These are phyloP conservation scores for Sylvietta virens DNA, from an alignment of 2,113 vertebrate genomes.

Conservation along the genomic window DNA sequence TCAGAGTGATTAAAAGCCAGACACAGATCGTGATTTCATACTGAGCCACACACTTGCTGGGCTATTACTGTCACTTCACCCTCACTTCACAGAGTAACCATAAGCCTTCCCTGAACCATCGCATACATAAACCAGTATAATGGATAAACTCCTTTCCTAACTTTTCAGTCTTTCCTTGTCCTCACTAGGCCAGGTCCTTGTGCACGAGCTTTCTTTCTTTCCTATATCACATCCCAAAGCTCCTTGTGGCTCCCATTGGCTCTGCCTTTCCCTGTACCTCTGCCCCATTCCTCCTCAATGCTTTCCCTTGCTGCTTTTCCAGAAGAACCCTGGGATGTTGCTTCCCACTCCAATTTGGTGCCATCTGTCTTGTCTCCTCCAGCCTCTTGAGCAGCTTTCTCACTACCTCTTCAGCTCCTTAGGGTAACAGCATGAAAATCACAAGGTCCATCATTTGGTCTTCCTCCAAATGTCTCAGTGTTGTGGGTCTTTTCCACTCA, in stretches of 20 bases:
- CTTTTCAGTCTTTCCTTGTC: neutral
- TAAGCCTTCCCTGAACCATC: neutral
- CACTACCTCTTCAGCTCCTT: neutral
- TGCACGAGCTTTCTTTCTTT: neutral
- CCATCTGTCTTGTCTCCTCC: neutral
- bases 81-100: neutral
- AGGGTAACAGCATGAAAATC: neutral
- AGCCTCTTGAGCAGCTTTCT: neutral
- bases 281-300: neutral
- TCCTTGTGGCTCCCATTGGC: neutral
- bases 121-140: neutral
- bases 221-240: neutral
- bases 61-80: neutral
- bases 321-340: neutral
- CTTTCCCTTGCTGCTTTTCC: neutral
- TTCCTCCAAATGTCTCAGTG: neutral
- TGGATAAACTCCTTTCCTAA: neutral
- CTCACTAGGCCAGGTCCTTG: neutral
- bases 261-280: neutral
- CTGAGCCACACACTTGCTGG: neutral
- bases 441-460: no score
- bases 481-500: neutral
- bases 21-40: neutral
- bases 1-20: neutral
- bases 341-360: neutral